These are phyloP conservation scores for Dromiciops gliroides DNA, from an alignment of 2,113 vertebrate genomes.

Conservation along the genomic window DNA sequence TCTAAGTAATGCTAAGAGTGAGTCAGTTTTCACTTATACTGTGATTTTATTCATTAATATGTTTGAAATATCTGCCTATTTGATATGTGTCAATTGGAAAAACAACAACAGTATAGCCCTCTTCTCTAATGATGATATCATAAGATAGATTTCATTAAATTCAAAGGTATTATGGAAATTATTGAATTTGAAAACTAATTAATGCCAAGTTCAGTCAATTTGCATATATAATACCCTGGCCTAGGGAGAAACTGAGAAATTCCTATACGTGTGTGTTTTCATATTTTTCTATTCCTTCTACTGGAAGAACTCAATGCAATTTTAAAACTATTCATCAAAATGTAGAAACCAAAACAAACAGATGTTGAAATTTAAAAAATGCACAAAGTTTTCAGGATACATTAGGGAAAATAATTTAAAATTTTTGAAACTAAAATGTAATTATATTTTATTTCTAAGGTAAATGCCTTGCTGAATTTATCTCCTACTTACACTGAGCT, in stretches of 20 bases:
- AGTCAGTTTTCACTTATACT: not conserved
- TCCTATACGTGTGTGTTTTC: not conserved
- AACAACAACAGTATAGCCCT: not conserved
- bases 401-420: not conserved
- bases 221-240: not conserved
- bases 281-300: not conserved
- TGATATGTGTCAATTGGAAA: not conserved
- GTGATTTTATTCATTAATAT: not conserved
- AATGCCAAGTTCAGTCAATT: not conserved
- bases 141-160: not conserved
- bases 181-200: not conserved
- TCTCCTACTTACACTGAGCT: not conserved
- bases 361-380: not conserved
- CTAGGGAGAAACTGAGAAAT: not conserved
- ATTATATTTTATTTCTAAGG: not conserved
- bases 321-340: not conserved
- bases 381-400: not conserved
- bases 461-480: not conserved
- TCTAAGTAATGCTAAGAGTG: constrained; percentile 2
- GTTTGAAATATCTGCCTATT: not conserved
- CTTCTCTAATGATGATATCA: not conserved
- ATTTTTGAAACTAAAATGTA: not conserved
- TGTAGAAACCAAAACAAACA: not conserved
- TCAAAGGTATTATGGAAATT: not conserved
- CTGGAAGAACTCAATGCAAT: not conserved